Evolutionary conservation across 2,888 invertebrate species (phyloP).

Genomic region (Folsomia manolachei): DNA sequence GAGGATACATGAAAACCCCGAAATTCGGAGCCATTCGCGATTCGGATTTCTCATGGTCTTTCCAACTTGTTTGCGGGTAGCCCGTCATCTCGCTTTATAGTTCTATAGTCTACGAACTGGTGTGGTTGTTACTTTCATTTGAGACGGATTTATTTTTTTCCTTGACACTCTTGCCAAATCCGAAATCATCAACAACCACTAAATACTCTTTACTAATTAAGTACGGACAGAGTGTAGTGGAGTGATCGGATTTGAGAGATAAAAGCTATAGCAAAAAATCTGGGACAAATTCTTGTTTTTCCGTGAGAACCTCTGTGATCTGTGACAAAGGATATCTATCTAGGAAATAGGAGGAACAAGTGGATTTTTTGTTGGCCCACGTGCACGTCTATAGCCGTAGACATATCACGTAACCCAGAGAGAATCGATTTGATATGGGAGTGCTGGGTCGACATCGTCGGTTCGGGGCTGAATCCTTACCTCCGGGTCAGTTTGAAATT

Average conservation of each 20-base stretch:
- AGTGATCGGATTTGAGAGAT: background rate
- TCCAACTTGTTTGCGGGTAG: too few species aligned
- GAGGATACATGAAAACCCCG: background rate
- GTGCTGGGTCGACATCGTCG: constrained; percentile 14
- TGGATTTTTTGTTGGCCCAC: background rate
- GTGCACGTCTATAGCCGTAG: background rate
- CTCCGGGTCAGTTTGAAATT: constrained; percentile 17
- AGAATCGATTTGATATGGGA: constrained; percentile 4
- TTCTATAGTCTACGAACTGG: background rate
- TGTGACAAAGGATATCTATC: too few species aligned
- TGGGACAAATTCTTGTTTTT: too few species aligned
- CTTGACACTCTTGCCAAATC: background rate
- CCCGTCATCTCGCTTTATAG: too few species aligned
- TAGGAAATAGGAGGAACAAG: background rate
- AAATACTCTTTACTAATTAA: too few species aligned
- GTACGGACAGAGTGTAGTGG: background rate
- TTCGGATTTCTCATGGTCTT: too few species aligned
- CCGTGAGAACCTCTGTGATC: too few species aligned
- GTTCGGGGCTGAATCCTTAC: background rate
- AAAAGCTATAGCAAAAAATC: background rate
- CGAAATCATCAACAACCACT: background rate
- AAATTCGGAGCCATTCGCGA: background rate
- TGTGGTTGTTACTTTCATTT: background rate
- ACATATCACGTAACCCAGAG: background rate
- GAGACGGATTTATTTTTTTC: background rate